phyloP scores from a whole-genome alignment of 2,797 vertebrate genomes.

The Thripadectes ignobilis region DNA sequence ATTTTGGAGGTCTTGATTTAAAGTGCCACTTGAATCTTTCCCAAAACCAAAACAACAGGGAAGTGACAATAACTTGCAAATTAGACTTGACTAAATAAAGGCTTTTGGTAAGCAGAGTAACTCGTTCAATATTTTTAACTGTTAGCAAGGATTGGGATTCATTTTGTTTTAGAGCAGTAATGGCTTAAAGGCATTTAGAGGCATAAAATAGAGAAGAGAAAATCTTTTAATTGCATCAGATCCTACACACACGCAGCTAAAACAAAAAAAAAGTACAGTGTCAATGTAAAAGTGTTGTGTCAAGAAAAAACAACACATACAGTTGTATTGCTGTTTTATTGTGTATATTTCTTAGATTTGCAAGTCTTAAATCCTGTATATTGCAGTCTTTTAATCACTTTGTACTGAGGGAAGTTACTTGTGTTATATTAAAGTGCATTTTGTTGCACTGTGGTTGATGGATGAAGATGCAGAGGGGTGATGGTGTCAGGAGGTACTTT shows the following conservation, averaged over 20 bases:
- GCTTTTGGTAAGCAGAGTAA: not conserved
- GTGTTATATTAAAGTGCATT: not conserved
- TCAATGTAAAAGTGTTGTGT: not conserved
- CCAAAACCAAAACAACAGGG: not conserved
- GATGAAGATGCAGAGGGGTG: not conserved
- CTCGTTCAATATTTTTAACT: not conserved
- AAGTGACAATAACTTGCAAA: not conserved
- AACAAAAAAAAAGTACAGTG: not conserved
- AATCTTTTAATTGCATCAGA: not conserved
- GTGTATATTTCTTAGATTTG: not conserved
- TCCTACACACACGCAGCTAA: not conserved
- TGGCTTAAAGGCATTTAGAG: not conserved
- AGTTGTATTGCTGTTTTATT: not conserved
- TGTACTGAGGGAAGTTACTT: not conserved
- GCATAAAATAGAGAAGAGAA: not conserved
- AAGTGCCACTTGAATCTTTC: not conserved
- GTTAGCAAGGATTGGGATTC: not conserved
- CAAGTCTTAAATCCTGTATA: not conserved
- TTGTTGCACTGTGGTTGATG: not conserved
- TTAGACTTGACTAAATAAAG: not conserved
- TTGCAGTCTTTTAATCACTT: not conserved
- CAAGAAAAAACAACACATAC: not conserved
- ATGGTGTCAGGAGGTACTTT: not conserved
- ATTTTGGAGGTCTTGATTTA: not conserved
- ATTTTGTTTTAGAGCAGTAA: not conserved